Conservation (phyloP, 1,140 invertebrate genomes). For the Meloidogyne exigua region DNA sequence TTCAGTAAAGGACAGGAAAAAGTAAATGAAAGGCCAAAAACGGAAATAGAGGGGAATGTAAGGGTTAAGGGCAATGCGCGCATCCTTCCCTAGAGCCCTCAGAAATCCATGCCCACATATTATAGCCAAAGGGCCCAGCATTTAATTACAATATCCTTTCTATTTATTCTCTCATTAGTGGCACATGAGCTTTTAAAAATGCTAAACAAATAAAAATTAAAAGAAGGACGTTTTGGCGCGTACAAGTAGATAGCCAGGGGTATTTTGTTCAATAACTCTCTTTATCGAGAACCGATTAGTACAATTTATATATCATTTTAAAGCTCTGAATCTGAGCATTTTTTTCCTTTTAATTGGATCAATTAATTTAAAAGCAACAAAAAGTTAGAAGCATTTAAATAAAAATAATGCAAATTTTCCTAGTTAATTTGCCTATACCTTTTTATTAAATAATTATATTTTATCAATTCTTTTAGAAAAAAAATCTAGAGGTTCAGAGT, state of each 20-base stretch:
- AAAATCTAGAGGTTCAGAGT: neutral
- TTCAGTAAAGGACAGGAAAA: neutral
- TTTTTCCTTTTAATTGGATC: too few species aligned
- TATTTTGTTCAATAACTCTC: too few species aligned
- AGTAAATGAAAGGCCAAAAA: too few species aligned
- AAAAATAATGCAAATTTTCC: neutral
- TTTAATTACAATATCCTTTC: neutral
- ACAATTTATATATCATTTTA: neutral
- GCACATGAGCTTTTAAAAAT: neutral
- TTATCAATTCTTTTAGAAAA: neutral
- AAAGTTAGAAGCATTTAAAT: too few species aligned
- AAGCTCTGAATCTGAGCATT: neutral
- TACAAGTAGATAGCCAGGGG: too few species aligned
- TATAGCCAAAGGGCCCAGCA: neutral
- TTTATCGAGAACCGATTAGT: too few species aligned
- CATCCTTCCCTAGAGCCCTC: neutral
- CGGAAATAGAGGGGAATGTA: neutral
- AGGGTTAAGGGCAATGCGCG: neutral
- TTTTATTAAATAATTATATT: neutral
- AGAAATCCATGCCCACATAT: neutral
- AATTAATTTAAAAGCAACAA: too few species aligned
- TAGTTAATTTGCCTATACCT: neutral
- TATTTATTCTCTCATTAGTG: neutral
- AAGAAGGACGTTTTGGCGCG: neutral
- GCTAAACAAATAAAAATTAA: neutral